Evolutionary conservation across 2,888 invertebrate genomes (phyloP).

Genomic region (Nasonovia ribisnigri): DNA sequence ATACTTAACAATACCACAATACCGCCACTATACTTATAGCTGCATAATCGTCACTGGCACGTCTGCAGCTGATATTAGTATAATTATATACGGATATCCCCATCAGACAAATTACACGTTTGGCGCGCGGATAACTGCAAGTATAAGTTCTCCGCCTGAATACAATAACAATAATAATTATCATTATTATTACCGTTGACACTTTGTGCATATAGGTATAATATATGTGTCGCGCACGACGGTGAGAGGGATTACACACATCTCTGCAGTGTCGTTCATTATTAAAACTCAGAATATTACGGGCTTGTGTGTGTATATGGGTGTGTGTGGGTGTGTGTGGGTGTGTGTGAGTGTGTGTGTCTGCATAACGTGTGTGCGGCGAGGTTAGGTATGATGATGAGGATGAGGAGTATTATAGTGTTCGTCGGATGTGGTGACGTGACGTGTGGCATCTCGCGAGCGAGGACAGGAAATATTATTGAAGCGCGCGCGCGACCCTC

Average conservation of each 20-base stretch:
- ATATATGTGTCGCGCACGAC: background rate
- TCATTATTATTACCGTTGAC: background rate
- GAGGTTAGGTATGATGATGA: too few species aligned
- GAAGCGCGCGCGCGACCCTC: background rate
- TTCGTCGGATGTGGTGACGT: slow-evolving; percentile 45
- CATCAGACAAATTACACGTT: slow-evolving; percentile 42
- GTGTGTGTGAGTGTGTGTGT: background rate
- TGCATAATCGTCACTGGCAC: background rate
- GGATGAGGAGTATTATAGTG: background rate
- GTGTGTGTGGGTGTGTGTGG: background rate
- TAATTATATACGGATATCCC: background rate
- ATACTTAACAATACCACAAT: background rate
- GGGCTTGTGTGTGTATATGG: background rate
- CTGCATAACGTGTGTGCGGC: background rate
- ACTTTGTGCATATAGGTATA: background rate
- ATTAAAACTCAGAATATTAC: background rate
- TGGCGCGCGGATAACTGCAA: background rate
- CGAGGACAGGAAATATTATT: slow-evolving; percentile 22
- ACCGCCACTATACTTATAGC: background rate
- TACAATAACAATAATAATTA: background rate
- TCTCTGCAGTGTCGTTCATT: background rate
- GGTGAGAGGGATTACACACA: background rate
- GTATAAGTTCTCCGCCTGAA: background rate
- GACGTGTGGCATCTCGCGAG: slow-evolving; percentile 32
- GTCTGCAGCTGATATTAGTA: background rate